These are phyloP conservation scores for Eilema caniola DNA, from an alignment of 2,888 invertebrate genomes.

Conservation along the genomic window DNA sequence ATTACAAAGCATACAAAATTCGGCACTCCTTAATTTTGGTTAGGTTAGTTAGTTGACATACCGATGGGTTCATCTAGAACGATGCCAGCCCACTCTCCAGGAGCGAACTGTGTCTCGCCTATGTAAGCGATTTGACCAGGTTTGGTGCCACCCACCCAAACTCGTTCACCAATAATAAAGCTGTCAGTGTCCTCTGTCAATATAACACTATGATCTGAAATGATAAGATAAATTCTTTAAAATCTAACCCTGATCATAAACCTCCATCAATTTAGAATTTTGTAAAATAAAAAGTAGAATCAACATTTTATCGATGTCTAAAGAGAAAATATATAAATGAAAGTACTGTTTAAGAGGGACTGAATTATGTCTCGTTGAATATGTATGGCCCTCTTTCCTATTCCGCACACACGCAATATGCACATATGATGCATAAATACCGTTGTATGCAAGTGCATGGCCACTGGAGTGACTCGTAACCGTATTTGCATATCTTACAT, in stretches of 20 bases:
- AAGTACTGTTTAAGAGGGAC: slow-evolving; percentile 57
- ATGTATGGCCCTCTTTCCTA: slow-evolving; percentile 66
- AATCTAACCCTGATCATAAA: background rate
- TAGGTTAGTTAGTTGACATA: slow-evolving; percentile 71
- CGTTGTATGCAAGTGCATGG: slow-evolving; percentile 79
- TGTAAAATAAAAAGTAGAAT: background rate
- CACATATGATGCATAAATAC: slow-evolving; percentile 73
- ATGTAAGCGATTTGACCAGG: slow-evolving; percentile 97
- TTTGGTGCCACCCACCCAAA: slow-evolving; percentile 97
- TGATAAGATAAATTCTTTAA: slow-evolving; percentile 40
- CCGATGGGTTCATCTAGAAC: slow-evolving; percentile 98
- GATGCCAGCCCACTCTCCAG: slow-evolving; percentile 99
- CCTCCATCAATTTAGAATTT: background rate
- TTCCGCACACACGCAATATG: slow-evolving; percentile 67
- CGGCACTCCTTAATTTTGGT: background rate
- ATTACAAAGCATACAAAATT: background rate
- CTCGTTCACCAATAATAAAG: slow-evolving; percentile 97
- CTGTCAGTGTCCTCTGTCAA: slow-evolving; percentile 97
- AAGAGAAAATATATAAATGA: slow-evolving; percentile 47
- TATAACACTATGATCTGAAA: slow-evolving; percentile 93
- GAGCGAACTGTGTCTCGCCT: slow-evolving; percentile 98
- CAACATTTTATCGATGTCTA: slow-evolving; percentile 13
- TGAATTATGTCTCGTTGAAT: slow-evolving; percentile 66
- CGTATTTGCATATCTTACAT: slow-evolving; percentile 74
- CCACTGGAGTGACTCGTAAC: slow-evolving; percentile 73